Evolutionary conservation across 1,140 invertebrate species (phyloP).

Genomic region (Neodiprion fabricii): DNA sequence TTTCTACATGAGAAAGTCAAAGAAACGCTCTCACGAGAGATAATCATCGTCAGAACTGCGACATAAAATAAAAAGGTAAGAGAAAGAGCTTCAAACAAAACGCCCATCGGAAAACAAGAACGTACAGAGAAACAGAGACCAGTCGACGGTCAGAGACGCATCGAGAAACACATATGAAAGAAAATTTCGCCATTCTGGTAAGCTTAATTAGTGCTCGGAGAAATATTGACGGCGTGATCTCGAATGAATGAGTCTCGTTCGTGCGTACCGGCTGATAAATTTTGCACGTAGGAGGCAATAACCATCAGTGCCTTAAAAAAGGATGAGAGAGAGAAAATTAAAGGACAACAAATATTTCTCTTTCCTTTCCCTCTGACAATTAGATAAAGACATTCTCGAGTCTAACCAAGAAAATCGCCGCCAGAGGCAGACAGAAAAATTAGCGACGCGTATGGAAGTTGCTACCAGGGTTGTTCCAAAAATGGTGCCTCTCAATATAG

Average conservation of each 20-base stretch:
- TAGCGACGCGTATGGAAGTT: not conserved
- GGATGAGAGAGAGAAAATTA: no score
- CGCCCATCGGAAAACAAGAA: not conserved
- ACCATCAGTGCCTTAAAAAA: slow-evolving; percentile 9
- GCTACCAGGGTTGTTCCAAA: not conserved
- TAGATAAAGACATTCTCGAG: not conserved
- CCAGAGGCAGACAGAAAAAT: not conserved
- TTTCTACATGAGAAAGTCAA: slow-evolving; percentile 16
- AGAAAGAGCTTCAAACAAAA: not conserved
- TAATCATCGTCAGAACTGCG: slow-evolving; percentile 9
- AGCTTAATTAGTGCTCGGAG: not conserved
- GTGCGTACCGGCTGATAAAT: slow-evolving; percentile 20
- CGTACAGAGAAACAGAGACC: not conserved
- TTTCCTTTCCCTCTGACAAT: not conserved
- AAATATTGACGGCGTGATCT: slow-evolving; percentile 14
- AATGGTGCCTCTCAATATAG: not conserved
- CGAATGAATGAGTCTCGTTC: slow-evolving; percentile 6
- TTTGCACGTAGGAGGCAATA: slow-evolving; percentile 24
- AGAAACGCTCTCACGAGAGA: slow-evolving; percentile 17
- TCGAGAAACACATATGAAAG: not conserved
- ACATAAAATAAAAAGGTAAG: slow-evolving; percentile 9
- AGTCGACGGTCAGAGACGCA: not conserved
- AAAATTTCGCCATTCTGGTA: not conserved
- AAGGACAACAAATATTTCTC: not conserved
- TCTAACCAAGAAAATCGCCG: slow-evolving; percentile 11